Evolutionary conservation across 2,888 invertebrate genomes (phyloP).

Genomic region (Villa cingulata): DNA sequence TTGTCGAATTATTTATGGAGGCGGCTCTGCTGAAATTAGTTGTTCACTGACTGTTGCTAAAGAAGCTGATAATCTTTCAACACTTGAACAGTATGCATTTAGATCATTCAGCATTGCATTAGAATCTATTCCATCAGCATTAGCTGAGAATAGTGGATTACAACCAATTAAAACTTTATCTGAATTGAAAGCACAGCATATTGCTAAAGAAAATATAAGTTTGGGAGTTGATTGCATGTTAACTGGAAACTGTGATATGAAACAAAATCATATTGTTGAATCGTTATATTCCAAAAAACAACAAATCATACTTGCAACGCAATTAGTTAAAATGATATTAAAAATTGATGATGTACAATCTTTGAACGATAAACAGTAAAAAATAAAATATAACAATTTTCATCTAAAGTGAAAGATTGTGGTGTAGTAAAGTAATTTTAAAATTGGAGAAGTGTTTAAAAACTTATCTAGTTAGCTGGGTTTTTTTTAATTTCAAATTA

Average conservation of each 20-base stretch:
- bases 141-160: conserved; percentile 93
- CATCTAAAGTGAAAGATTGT: too few species aligned
- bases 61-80: conserved; percentile 74
- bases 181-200: conserved; percentile 80
- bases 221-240: conserved; percentile 94
- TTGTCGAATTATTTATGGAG: conserved; percentile 86
- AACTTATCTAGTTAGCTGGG: too few species aligned
- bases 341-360: conserved; percentile 94
- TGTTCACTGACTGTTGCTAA: conserved; percentile 83
- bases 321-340: conserved; percentile 97
- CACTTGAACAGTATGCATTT: conserved; percentile 95
- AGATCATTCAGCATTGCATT: conserved; percentile 91
- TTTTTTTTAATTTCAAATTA: too few species aligned
- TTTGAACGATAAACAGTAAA: conserved; percentile 35
- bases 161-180: conserved; percentile 85
- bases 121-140: conserved; percentile 84
- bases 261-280: conserved; percentile 87
- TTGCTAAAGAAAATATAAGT: conserved; percentile 66
- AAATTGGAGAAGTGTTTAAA: too few species aligned
- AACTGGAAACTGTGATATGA: conserved; percentile 77
- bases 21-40: conserved; percentile 91
- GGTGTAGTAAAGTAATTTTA: too few species aligned
- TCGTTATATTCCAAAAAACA: conserved; percentile 94
- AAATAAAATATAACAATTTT: neutral
- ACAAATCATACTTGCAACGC: conserved; percentile 91